Base-by-base conservation (phyloP, 1,140 invertebrate species). In the Pogonognathellus flavescens region DNA sequence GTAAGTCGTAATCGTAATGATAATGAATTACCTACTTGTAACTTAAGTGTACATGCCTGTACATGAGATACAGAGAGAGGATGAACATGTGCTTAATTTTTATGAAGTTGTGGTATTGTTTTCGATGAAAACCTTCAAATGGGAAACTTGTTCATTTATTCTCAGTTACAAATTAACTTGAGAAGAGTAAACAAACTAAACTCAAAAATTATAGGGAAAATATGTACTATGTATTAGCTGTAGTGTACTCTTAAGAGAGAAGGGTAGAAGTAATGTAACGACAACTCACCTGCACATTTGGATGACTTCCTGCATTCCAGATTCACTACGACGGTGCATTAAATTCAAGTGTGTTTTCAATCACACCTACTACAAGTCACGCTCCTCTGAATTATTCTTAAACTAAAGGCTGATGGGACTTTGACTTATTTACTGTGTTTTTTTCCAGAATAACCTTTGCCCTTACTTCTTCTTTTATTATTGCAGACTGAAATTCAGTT, bases 271-370 rank as follows among this genome's bases (percentile, higher is more conserved):
- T 60, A 18, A 20, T 22, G 70, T 41, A 31, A 53, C 10, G 41
- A 18, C 13, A 59, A 62, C 82, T 80, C 76, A 86, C 87, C 87
- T 86, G 87, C 87, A 87, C 87, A 87, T 87, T 86, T 87, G 87
- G 55, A 87, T 87, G 80, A 87, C 87, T 84, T 87, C 87, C 85
- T 87, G 87, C 87, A 87, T 87, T 57, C 87, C 87, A 66, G 84
- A n/a, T 14, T 60, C 57, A 31, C 82, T 80, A 53, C 82, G 50
- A 22, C 81, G 86, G 55, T 85, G 76, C 84, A 85, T 85, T 85
- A 76, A 76, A 76, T 41, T 76, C 70, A 76, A 76, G 70, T 76
- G 70, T 76, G 70, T 31, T 50, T 76, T 76, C 70, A 76, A 76
- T 76, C 70, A 76, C 70, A 76, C 70, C 70, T 76, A 76, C 70